Conservation (phyloP, 2,113 vertebrate species). For the Percopsis transmontana region DNA sequence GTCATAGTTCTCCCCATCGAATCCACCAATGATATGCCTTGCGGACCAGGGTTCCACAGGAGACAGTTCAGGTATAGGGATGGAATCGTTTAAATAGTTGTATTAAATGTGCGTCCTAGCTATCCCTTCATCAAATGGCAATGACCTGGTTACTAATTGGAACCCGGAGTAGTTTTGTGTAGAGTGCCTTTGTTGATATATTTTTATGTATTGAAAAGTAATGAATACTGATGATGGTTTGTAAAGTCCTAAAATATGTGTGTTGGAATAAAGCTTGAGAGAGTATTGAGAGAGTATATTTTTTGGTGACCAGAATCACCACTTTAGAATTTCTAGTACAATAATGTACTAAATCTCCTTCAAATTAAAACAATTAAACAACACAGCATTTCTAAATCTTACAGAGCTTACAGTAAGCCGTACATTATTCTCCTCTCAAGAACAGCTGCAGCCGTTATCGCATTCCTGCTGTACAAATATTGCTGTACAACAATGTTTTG, state of each 20-base stretch:
- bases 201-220: constrained; percentile 65
- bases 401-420: not conserved
- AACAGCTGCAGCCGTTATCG: constrained; percentile 27
- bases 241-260: constrained; percentile 53
- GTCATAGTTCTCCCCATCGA: constrained; percentile 62
- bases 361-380: not conserved
- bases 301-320: not conserved
- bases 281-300: constrained; percentile 9
- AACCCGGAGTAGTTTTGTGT: constrained; percentile 33
- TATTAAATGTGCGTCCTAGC: constrained; percentile 18
- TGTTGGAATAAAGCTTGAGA: constrained; percentile 73
- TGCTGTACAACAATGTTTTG: not conserved
- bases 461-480: constrained; percentile 12
- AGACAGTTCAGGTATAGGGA: not conserved
- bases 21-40: constrained; percentile 62
- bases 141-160: not conserved
- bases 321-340: not conserved
- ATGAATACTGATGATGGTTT: constrained; percentile 21
- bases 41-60: constrained; percentile 1
- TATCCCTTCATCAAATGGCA: constrained; percentile 6
- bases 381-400: not conserved
- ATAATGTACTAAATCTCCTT: not conserved
- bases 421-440: constrained; percentile 21
- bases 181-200: constrained; percentile 64
- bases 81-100: constrained; percentile 32